phyloP scores from a whole-genome alignment of 2,797 vertebrate species.

The Labroides dimidiatus region DNA sequence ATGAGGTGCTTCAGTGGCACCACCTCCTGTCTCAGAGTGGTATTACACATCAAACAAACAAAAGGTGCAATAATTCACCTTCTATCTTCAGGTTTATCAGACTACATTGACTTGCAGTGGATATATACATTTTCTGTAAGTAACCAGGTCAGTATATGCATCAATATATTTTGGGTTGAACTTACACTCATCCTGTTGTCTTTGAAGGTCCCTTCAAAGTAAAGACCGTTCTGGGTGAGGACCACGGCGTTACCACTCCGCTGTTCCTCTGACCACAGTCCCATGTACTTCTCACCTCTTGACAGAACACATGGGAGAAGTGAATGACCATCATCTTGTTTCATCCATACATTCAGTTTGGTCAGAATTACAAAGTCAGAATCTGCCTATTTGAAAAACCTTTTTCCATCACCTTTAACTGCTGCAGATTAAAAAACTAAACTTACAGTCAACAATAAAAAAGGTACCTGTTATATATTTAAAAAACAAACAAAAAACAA shows the following conservation, averaged over 20 bases:
- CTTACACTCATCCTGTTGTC: constrained; percentile 96
- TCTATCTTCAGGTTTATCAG: no score
- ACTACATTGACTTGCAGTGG: no score
- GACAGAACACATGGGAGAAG: constrained; percentile 5
- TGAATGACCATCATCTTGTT: background rate
- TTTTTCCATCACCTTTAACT: no score
- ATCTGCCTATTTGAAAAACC: background rate
- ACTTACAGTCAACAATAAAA: no score
- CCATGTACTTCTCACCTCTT: constrained; percentile 98
- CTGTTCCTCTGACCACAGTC: constrained; percentile 93
- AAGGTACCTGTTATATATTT: no score
- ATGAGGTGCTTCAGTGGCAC: no score
- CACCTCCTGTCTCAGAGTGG: background rate
- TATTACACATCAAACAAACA: background rate
- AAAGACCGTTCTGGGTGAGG: constrained; percentile 93
- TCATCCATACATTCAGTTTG: background rate
- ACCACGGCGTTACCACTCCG: constrained; percentile 91
- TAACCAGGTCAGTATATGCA: background rate
- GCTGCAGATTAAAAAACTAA: no score
- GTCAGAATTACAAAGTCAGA: background rate
- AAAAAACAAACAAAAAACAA: no score
- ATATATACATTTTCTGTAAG: background rate
- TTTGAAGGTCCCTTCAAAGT: constrained; percentile 93
- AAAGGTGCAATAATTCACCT: no score
- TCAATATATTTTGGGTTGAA: constrained; percentile 10